Conservation (phyloP, 1,140 invertebrate genomes). For the Eriocheir sinensis region DNA sequence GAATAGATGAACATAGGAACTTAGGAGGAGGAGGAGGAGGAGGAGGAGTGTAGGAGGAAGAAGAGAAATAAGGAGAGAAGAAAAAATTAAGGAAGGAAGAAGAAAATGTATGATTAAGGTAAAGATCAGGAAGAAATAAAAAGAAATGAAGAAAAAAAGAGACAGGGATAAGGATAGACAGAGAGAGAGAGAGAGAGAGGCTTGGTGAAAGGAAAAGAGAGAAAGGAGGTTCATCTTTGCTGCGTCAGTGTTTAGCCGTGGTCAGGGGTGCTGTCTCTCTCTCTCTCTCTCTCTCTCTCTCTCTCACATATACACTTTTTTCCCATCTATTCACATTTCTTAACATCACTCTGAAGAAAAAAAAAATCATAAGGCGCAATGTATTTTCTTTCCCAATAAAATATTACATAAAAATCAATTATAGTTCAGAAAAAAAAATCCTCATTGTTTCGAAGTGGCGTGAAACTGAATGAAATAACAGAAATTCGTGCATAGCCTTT, state of each 20-base stretch:
- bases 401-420: too few species aligned
- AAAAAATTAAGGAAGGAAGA: neutral
- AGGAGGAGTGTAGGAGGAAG: neutral
- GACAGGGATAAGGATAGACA: neutral
- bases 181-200: conserved; percentile 4
- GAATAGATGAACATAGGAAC: too few species aligned
- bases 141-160: neutral
- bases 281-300: neutral
- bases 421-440: too few species aligned
- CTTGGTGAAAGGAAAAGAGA: neutral
- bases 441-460: too few species aligned
- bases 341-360: too few species aligned
- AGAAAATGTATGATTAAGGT: too few species aligned
- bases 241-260: too few species aligned
- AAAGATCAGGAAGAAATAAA: neutral
- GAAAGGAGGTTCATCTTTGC: neutral
- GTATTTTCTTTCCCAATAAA: too few species aligned
- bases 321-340: neutral
- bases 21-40: neutral
- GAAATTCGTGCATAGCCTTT: too few species aligned
- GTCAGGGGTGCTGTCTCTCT: neutral
- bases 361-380: too few species aligned
- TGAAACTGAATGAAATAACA: too few species aligned
- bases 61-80: neutral
- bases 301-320: neutral